phyloP scores from a whole-genome alignment of 2,888 invertebrate species.

The Drosophila diplacantha region DNA sequence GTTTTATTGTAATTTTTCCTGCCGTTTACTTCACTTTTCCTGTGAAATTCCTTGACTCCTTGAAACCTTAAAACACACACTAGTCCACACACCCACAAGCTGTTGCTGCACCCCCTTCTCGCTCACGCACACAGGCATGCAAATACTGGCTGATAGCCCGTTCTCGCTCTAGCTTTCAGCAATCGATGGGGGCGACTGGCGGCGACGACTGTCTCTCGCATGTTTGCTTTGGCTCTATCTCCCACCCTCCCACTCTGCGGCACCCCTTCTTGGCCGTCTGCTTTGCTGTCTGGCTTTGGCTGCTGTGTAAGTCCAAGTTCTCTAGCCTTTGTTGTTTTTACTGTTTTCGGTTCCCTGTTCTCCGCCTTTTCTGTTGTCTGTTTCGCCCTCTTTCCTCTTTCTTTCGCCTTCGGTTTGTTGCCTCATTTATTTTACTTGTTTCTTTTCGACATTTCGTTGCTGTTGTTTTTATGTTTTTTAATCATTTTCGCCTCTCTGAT shows the following conservation, averaged over 20 bases:
- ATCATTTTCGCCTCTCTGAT: conserved; percentile 57
- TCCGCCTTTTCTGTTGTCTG: conserved; percentile 9
- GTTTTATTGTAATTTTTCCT: conserved; percentile 1
- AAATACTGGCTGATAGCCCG: conserved; percentile 28
- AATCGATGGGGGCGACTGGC: conserved; percentile 30
- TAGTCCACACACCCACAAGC: conserved; percentile 38
- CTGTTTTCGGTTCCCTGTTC: conserved; percentile 13
- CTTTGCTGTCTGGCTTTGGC: conserved; percentile 60
- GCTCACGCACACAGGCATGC: conserved; percentile 13
- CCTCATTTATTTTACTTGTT: conserved; percentile 60
- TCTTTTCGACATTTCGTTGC: conserved; percentile 20
- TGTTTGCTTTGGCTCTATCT: conserved; percentile 47
- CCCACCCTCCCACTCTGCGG: conserved; percentile 18
- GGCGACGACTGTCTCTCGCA: conserved; percentile 37
- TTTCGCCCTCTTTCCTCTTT: conserved; percentile 13
- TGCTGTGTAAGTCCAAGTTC: conserved; percentile 68
- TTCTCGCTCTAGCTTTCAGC: conserved; percentile 31
- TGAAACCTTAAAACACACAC: conserved; percentile 5
- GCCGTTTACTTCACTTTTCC: conserved; percentile 12
- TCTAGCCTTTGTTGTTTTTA: conserved; percentile 56
- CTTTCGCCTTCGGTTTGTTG: conserved; percentile 53
- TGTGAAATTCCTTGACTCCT: conserved; percentile 63
- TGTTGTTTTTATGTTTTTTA: conserved; percentile 42
- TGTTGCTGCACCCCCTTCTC: conserved; percentile 65
- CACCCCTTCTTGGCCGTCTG: conserved; percentile 42